Evolutionary conservation across 2,888 invertebrate species (phyloP).

Genomic region (Tyria jacobaeae): DNA sequence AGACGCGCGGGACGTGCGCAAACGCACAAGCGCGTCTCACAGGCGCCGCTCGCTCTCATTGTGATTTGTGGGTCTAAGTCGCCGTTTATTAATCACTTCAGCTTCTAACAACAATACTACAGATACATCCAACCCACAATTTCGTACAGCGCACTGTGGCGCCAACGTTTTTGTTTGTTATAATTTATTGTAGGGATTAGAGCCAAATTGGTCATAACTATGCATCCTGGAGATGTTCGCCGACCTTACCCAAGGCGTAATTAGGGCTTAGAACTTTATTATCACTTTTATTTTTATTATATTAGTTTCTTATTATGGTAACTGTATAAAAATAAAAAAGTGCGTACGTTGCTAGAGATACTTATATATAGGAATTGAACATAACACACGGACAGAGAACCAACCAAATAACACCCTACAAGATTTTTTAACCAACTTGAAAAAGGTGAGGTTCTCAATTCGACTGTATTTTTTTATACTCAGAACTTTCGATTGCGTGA

Average conservation of each 20-base stretch:
- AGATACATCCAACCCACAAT: conserved; percentile 47
- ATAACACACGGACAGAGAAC: too few relatives aligned
- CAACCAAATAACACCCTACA: too few relatives aligned
- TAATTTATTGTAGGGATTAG: conserved; percentile 44
- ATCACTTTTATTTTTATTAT: background rate
- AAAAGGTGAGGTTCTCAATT: too few relatives aligned
- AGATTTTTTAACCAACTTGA: too few relatives aligned
- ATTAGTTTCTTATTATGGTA: background rate
- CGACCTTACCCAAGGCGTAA: background rate
- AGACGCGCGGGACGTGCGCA: conserved; percentile 25
- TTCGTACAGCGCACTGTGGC: conserved; percentile 38
- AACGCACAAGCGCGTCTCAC: conserved; percentile 26
- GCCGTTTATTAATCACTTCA: conserved; percentile 57
- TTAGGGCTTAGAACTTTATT: background rate
- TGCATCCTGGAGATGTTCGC: background rate
- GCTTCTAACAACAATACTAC: conserved; percentile 48
- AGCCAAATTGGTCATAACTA: conserved; percentile 23
- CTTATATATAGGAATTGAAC: too few relatives aligned
- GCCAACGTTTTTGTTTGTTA: conserved; percentile 29
- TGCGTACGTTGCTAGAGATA: too few relatives aligned
- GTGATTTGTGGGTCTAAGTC: conserved; percentile 67
- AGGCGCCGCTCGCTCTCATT: conserved; percentile 53
- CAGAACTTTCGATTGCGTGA: too few relatives aligned
- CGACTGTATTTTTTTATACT: too few relatives aligned
- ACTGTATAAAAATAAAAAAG: too few relatives aligned